These are phyloP conservation scores for Oxyteleia sp. DNA, from an alignment of 2,888 invertebrate species.

Conservation along the genomic window DNA sequence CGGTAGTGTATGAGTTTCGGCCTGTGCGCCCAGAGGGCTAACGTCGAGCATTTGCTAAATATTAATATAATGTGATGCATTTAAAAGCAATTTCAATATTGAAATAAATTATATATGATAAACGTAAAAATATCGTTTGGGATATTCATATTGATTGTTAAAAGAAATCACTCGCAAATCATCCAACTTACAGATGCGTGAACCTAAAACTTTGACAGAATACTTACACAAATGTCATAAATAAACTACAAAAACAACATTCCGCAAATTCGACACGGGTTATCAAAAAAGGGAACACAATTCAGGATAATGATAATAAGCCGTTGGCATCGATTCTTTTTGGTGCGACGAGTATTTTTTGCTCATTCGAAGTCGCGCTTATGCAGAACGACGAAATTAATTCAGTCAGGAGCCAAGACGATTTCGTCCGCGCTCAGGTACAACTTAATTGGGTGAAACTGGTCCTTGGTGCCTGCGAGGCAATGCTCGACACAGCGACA, in stretches of 20 bases:
- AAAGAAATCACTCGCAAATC: no score
- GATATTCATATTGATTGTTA: no score
- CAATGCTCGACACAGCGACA: constrained; percentile 65
- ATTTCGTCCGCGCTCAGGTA: constrained; percentile 77
- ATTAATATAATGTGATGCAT: no score
- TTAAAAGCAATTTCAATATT: no score
- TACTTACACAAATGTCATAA: no score
- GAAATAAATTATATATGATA: no score
- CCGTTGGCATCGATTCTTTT: constrained; percentile 10
- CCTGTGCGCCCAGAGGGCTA: no score
- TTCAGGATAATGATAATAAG: constrained; percentile 51
- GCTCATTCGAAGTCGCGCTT: constrained; percentile 62
- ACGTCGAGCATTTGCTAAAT: no score
- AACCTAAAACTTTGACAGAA: background rate
- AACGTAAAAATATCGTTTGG: no score
- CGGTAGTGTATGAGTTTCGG: no score
- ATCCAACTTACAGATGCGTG: no score
- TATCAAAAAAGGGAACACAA: constrained; percentile 14
- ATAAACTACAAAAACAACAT: no score
- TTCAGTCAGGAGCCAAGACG: constrained; percentile 69
- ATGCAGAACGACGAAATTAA: constrained; percentile 65
- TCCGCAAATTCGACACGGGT: background rate
- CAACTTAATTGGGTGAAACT: constrained; percentile 86
- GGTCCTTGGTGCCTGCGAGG: constrained; percentile 79
- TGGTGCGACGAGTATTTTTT: constrained; percentile 21